A percentile compares a stretch with the other conserved stretches of the same genome.
Conservation (phyloP, 37 sponge, comb jelly and placozoan genomes). For the Cliona cf. orientalis region DNA sequence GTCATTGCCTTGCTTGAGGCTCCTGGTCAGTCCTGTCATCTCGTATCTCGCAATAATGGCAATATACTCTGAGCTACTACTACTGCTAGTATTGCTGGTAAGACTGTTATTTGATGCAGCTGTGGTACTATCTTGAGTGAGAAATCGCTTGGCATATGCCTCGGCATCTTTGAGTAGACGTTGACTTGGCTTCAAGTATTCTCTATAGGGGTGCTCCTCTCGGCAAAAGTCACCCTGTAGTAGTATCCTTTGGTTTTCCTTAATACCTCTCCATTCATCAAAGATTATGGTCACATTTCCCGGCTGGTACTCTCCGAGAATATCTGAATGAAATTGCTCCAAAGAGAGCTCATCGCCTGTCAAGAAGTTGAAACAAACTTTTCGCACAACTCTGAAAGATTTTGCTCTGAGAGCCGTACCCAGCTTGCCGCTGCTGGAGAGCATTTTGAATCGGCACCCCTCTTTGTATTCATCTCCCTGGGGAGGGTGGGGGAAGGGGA, state of each 20-base stretch:
- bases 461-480: not conserved
- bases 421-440: slow-evolving; percentile 3
- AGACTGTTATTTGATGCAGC: too few species aligned
- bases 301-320: slow-evolving; percentile 24
- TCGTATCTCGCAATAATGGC: slow-evolving; percentile 45
- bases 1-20: not conserved
- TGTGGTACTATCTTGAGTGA: too few species aligned
- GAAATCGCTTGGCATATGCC: not conserved
- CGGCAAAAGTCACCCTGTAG: not conserved
- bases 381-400: slow-evolving; percentile 39
- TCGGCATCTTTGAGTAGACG: slow-evolving; percentile 28
- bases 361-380: slow-evolving; percentile 40
- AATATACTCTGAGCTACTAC: not conserved
- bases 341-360: slow-evolving; percentile 38
- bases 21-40: slow-evolving; percentile 37
- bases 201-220: not conserved
- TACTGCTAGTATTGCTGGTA: not conserved
- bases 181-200: slow-evolving; percentile 20
- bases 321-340: slow-evolving; percentile 12
- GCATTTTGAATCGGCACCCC: slow-evolving; percentile 21
- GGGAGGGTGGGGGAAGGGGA: not conserved
- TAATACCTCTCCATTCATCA: slow-evolving; percentile 48
- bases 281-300: slow-evolving; percentile 17
- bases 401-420: not conserved
- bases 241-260: slow-evolving; percentile 19